Percentiles rank a stretch among this genome's conserved stretches.
These are phyloP conservation scores for Eristalinus sepulchralis DNA, from an alignment of 2,888 invertebrate species.

Conservation along the genomic window DNA sequence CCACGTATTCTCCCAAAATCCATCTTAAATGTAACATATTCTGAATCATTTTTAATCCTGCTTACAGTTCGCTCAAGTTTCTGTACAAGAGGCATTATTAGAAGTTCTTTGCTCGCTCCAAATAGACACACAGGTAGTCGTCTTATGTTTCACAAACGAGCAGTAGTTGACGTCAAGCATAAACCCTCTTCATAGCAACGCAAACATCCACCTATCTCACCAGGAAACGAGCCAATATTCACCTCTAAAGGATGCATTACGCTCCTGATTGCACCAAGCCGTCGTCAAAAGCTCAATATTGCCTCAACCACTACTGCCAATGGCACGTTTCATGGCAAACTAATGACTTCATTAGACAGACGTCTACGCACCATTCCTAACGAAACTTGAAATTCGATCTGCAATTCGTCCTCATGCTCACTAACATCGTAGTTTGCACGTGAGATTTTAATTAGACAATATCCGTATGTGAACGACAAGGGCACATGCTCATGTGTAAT, in stretches of 20 bases:
- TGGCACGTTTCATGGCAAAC: background rate
- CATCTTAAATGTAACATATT: too few relatives aligned
- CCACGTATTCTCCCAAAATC: too few relatives aligned
- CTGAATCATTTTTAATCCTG: too few relatives aligned
- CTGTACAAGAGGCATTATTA: too few relatives aligned
- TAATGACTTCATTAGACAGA: background rate
- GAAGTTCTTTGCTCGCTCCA: too few relatives aligned
- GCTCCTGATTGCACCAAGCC: background rate
- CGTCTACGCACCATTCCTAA: background rate
- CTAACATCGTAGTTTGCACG: background rate
- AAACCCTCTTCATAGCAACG: too few relatives aligned
- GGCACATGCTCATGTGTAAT: background rate
- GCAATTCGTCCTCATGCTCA: background rate
- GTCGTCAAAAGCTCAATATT: background rate
- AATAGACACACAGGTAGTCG: too few relatives aligned
- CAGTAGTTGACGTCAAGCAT: too few relatives aligned
- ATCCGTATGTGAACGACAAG: background rate
- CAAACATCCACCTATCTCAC: too few relatives aligned
- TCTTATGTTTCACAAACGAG: too few relatives aligned
- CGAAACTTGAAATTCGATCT: background rate
- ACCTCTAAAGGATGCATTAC: background rate
- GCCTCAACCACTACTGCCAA: background rate
- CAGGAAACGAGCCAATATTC: background rate
- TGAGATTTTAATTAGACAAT: constrained; percentile 19
- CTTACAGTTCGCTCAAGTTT: too few relatives aligned